A percentile compares a stretch with the other conserved stretches of the same genome.
These are phyloP conservation scores for Druon quercuslanigerum DNA, from an alignment of 1,140 invertebrate genomes.

Conservation along the genomic window DNA sequence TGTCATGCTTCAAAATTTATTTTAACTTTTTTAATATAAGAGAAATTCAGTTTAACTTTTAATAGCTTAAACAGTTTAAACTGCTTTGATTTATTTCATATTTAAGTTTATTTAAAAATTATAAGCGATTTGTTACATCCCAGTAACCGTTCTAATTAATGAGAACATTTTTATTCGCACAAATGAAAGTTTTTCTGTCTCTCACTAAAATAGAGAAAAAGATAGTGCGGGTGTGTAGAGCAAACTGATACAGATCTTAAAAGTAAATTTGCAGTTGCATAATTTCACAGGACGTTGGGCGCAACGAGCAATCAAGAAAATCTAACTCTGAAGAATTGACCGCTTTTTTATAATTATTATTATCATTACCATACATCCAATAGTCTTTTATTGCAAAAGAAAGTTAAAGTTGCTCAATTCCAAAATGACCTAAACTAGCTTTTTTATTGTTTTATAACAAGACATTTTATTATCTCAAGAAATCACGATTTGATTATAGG, in stretches of 20 bases:
- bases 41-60: no score
- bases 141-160: background rate
- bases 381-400: no score
- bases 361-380: no score
- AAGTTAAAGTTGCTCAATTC: no score
- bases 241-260: conserved; percentile 18
- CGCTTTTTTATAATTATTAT: background rate
- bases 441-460: no score
- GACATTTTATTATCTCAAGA: background rate
- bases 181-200: conserved; percentile 17
- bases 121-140: background rate
- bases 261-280: conserved; percentile 24
- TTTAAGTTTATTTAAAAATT: background rate
- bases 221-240: conserved; percentile 11
- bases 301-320: conserved; percentile 12
- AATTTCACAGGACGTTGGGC: conserved; percentile 26
- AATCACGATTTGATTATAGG: background rate
- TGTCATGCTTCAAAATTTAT: no score
- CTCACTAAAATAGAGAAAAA: background rate
- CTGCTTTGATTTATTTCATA: background rate
- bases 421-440: no score
- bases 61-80: no score
- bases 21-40: no score
- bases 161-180: background rate
- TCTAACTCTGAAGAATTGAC: background rate